phyloP scores from a whole-genome alignment of 2,797 vertebrate genomes.

The Labeo calbasu region DNA sequence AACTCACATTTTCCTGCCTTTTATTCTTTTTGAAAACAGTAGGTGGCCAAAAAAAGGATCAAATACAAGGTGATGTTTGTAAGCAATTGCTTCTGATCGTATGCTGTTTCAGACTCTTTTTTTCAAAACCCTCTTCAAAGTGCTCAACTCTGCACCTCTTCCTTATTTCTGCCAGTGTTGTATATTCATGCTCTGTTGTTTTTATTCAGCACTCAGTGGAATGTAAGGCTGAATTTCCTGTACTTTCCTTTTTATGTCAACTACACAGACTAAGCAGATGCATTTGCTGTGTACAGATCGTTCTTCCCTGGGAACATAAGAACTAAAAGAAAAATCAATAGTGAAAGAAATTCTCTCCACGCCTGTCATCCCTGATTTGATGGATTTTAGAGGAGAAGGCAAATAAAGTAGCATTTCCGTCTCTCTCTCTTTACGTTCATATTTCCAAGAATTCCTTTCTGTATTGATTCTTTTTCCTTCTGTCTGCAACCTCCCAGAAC shows the following conservation, averaged over 20 bases:
- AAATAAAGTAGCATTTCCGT: conserved; percentile 57
- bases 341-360: conserved; percentile 31
- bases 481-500: conserved; percentile 1
- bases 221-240: conserved; percentile 11
- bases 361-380: conserved; percentile 45
- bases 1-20: background rate
- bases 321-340: conserved; percentile 47
- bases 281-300: conserved; percentile 15
- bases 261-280: conserved; percentile 31
- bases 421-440: conserved; percentile 44
- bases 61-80: background rate
- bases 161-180: conserved; percentile 4
- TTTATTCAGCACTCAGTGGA: conserved; percentile 15
- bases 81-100: background rate
- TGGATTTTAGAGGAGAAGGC: conserved; percentile 53
- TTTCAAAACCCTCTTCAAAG: conserved; percentile 42
- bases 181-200: conserved; percentile 18
- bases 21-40: background rate
- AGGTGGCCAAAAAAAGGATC: background rate
- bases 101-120: background rate
- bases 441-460: conserved; percentile 40
- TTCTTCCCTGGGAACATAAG: conserved; percentile 13
- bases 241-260: conserved; percentile 26
- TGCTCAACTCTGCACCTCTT: background rate
- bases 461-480: background rate